phyloP scores from a whole-genome alignment of 1,140 invertebrate species.

The Penaeus chinensis region DNA sequence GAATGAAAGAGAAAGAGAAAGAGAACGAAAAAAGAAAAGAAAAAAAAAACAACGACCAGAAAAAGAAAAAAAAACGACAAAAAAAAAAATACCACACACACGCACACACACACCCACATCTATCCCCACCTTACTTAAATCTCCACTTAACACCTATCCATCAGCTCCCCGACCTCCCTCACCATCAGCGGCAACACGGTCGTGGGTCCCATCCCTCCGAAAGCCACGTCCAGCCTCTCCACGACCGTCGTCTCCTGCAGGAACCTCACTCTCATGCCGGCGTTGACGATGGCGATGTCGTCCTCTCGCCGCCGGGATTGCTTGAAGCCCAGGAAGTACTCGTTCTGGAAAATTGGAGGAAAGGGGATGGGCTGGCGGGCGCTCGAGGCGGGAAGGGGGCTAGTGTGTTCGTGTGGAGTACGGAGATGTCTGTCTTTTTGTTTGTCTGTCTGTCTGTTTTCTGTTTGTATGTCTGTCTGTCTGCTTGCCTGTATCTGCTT shows the following conservation, averaged over 20 bases:
- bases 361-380: neutral
- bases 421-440: neutral
- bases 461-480: neutral
- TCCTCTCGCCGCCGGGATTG: constrained; percentile 91
- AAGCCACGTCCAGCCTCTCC: constrained; percentile 70
- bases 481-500: neutral
- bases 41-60: too few species aligned
- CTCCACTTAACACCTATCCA: too few species aligned
- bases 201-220: constrained; percentile 91
- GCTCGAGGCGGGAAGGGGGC: neutral
- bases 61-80: too few species aligned
- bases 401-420: too few species aligned
- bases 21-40: too few species aligned
- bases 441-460: neutral
- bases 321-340: constrained; percentile 90
- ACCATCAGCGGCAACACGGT: constrained; percentile 82
- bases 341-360: constrained; percentile 65
- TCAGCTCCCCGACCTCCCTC: constrained; percentile 67
- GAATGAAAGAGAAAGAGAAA: too few species aligned
- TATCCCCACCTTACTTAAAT: too few species aligned
- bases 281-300: constrained; percentile 95
- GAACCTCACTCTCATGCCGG: constrained; percentile 76
- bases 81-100: too few species aligned
- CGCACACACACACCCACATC: too few species aligned
- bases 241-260: constrained; percentile 48